Base-by-base conservation (phyloP, 2,888 invertebrate genomes). In the Cistogaster globosa region DNA sequence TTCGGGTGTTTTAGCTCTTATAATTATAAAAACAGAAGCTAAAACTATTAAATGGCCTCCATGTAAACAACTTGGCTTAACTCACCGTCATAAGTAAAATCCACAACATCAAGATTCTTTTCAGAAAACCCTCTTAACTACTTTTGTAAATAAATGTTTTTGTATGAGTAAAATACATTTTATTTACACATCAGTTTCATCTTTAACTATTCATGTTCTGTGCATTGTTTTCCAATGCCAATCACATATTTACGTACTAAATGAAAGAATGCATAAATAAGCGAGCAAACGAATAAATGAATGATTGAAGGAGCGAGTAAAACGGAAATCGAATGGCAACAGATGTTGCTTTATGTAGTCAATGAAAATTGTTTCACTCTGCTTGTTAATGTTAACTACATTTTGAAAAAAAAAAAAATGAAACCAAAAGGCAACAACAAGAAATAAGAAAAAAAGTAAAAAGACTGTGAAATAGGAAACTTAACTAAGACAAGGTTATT, bases 331-430 rank as follows among this genome's bases (percentile, higher is more conserved):
- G 71, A 67, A 69, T 51, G 42, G 80, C 76, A 80, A 67, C 80
- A 80, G 80, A 77, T 81, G 80, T 76, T 84, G 26, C 36, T 67
- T 53, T 57, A 16, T 62, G 16, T n/a, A 72, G 62, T 63, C 57
- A 74, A 53, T 75, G 74, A 63, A 63, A 74, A 75, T 65, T 71
- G 20, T 68, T 71, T 71, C 53, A 45, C 36, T 71, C 58, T 65
- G 53, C 26, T 38, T 80, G 68, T 80, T 60, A 67, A 71, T 84
- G 80, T 38, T 84, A 71, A 72, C 71, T 80, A 84, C 80, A 84
- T 72, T 80, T 80, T 76, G 71, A 84, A 80, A 84, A 72, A 53
- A 38, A 60, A 79, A 84, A 12, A 68, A 51, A 20, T 32, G 22
- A 63, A n/a, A 63, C 9, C 71, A 22, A 58, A 5, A 20, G n/a